Percentiles rank a stretch among this genome's conserved stretches.
Evolutionary conservation across 2,797 vertebrate species (phyloP).

Genomic region (Mareca penelope): DNA sequence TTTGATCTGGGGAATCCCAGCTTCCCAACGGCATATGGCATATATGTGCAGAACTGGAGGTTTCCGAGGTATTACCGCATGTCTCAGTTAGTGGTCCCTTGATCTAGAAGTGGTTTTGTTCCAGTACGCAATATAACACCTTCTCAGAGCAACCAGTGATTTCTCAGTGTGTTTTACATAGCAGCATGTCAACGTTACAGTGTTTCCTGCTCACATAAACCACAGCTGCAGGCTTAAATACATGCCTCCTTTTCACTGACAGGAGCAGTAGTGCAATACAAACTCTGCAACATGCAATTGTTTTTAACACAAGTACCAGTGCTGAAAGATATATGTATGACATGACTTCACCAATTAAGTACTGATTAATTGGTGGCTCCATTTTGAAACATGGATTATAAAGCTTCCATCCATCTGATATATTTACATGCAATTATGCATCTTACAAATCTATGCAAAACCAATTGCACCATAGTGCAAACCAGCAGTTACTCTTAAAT

Average conservation of each 20-base stretch:
- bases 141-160: not conserved
- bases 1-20: constrained; percentile 2
- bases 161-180: not conserved
- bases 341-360: not conserved
- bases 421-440: not conserved
- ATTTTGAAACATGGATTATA: not conserved
- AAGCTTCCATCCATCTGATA: not conserved
- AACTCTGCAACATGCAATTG: not conserved
- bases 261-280: not conserved
- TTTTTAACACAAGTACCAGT: not conserved
- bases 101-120: not conserved
- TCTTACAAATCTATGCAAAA: not conserved
- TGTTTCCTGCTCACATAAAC: not conserved
- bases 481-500: not conserved
- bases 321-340: not conserved
- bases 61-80: not conserved
- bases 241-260: not conserved
- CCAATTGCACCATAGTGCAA: not conserved
- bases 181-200: not conserved
- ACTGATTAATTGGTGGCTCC: not conserved
- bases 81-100: not conserved
- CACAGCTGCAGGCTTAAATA: not conserved
- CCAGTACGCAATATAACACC: not conserved
- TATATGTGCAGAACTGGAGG: not conserved
- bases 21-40: not conserved